These are phyloP conservation scores for Petroica traversi DNA, from an alignment of 2,113 vertebrate species.

Conservation along the genomic window DNA sequence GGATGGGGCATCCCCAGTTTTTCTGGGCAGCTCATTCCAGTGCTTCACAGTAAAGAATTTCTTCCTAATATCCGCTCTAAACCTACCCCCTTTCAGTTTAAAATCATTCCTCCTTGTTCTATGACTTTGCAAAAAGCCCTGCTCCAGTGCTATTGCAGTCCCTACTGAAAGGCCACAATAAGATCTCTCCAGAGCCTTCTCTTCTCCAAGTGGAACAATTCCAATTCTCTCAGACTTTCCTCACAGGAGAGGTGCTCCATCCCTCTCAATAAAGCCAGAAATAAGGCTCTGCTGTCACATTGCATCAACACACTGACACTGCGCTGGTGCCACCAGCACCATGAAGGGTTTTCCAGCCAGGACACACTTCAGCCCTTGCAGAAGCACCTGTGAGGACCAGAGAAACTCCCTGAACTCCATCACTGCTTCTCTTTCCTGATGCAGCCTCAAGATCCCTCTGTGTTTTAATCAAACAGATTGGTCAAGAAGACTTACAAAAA, in stretches of 20 bases:
- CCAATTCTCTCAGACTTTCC: background rate
- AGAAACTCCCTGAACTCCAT: background rate
- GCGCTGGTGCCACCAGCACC: background rate
- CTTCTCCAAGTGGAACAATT: background rate
- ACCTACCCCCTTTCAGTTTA: background rate
- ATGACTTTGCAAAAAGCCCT: background rate
- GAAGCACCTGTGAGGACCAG: background rate
- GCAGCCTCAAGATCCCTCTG: background rate
- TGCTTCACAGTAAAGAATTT: background rate
- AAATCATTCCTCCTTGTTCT: background rate
- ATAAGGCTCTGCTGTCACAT: background rate
- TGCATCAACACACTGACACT: background rate
- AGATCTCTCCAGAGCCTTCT: background rate
- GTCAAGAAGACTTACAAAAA: background rate
- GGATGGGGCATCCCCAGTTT: background rate
- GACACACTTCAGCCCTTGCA: background rate
- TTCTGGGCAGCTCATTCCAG: background rate
- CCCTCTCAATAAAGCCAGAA: background rate
- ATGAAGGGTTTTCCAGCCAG: background rate
- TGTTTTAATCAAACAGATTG: background rate
- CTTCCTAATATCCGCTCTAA: background rate
- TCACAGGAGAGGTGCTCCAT: background rate
- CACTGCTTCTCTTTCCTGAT: background rate
- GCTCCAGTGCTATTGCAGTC: background rate
- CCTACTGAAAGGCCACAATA: background rate